Percentiles rank a stretch among this genome's conserved stretches.
Evolutionary conservation across 2,888 invertebrate species (phyloP).

Genomic region (Oxyscelio sp.): DNA sequence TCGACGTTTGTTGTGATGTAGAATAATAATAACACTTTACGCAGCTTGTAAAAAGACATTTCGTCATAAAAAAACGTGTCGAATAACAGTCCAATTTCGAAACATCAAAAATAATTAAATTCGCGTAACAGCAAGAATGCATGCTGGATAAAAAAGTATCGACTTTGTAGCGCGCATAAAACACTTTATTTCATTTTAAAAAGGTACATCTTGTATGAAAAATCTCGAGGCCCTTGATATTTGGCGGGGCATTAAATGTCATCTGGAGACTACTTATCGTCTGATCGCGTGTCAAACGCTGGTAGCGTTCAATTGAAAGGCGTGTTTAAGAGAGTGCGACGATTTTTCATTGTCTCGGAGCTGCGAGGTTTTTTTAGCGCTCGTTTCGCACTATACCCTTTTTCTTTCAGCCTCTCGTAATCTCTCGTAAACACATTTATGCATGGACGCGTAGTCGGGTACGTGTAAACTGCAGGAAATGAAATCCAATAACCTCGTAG

Average conservation of each 20-base stretch:
- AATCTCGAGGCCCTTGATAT: slow-evolving; percentile 46
- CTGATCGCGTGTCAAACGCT: too few species aligned
- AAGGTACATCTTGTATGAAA: slow-evolving; percentile 55
- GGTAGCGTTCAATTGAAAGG: too few species aligned
- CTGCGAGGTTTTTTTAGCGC: slow-evolving; percentile 22
- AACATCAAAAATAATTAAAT: slow-evolving; percentile 66
- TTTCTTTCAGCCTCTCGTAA: slow-evolving; percentile 38
- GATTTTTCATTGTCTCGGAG: too few species aligned
- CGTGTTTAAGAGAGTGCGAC: too few species aligned
- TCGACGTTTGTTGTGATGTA: too few species aligned
- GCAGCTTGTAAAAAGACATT: slow-evolving; percentile 24
- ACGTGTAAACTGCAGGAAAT: slow-evolving; percentile 53
- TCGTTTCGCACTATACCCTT: slow-evolving; percentile 13
- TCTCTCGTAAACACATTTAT: slow-evolving; percentile 68
- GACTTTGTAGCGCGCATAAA: slow-evolving; percentile 29
- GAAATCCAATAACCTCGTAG: slow-evolving; percentile 58
- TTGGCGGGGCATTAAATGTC: too few species aligned
- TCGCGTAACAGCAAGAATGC: slow-evolving; percentile 31
- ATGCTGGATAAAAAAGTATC: slow-evolving; percentile 27
- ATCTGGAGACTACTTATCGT: too few species aligned
- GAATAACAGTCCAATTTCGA: slow-evolving; percentile 44
- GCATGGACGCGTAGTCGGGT: slow-evolving; percentile 52
- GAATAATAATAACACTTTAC: too few species aligned
- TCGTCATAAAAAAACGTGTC: slow-evolving; percentile 38
- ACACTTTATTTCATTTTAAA: slow-evolving; percentile 59